Evolutionary conservation across 92 coral and sea anemone species (phyloP).

Genomic region (Nematostella vectensis): DNA sequence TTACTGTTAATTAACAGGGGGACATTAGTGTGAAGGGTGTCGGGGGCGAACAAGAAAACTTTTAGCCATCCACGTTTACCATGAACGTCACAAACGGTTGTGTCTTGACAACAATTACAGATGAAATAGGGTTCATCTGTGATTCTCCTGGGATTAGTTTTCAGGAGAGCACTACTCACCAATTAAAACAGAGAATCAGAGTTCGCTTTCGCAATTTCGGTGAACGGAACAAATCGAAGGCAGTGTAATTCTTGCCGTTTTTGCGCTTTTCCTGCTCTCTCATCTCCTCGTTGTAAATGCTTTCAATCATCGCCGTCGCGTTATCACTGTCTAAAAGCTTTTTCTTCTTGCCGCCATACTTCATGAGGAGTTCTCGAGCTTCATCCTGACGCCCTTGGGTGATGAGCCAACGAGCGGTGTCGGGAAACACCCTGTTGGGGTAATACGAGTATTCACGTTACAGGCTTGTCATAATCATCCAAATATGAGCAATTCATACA

Average conservation of each 20-base stretch:
- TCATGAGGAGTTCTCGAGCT: slow-evolving; percentile 13
- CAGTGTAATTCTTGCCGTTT: slow-evolving; percentile 15
- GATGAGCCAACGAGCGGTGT: slow-evolving; percentile 31
- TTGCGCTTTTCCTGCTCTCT: not conserved
- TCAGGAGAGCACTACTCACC: too few relatives aligned
- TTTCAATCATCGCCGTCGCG: slow-evolving; percentile 1
- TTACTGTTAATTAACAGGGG: too few relatives aligned
- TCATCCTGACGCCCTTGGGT: slow-evolving; percentile 32
- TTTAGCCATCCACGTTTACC: too few relatives aligned
- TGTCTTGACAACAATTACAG: too few relatives aligned
- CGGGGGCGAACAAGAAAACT: too few relatives aligned
- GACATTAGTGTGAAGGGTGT: too few relatives aligned
- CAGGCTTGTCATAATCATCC: too few relatives aligned
- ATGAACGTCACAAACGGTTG: too few relatives aligned
- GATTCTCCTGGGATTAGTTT: too few relatives aligned
- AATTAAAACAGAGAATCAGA: slow-evolving; percentile 11
- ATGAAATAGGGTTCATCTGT: too few relatives aligned
- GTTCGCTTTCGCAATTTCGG: slow-evolving; percentile 37
- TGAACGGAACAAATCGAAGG: slow-evolving; percentile 19
- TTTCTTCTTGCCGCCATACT: slow-evolving; percentile 17
- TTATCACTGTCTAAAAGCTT: slow-evolving; percentile 8
- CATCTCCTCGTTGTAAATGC: slow-evolving; percentile 2
- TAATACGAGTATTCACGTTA: too few relatives aligned
- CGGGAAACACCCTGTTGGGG: slow-evolving; percentile 6
- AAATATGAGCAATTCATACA: too few relatives aligned